Evolutionary conservation across 2,888 invertebrate genomes (phyloP).

Genomic region (Trichopoda pennipes): DNA sequence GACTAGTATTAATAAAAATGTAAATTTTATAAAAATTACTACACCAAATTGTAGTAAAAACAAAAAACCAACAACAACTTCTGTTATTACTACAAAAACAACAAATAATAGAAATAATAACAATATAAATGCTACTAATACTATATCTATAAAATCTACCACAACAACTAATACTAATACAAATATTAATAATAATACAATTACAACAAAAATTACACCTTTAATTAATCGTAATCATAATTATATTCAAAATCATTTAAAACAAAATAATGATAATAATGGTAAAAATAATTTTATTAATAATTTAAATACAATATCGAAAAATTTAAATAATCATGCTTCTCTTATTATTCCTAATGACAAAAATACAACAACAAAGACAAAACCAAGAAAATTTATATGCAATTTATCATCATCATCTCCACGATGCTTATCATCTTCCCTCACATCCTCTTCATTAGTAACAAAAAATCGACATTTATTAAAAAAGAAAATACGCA

Average conservation of each 20-base stretch:
- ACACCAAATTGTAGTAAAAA: conserved; percentile 55
- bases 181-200: conserved; percentile 37
- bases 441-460: background rate
- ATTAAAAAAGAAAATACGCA: conserved; percentile 20
- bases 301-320: conserved; percentile 55
- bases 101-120: conserved; percentile 64
- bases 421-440: background rate
- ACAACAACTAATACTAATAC: conserved; percentile 50
- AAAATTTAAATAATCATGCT: conserved; percentile 62
- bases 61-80: conserved; percentile 44
- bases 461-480: conserved; percentile 19
- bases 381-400: conserved; percentile 35
- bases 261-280: conserved; percentile 58
- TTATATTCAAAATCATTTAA: conserved; percentile 58
- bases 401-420: conserved; percentile 34
- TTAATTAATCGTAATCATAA: conserved; percentile 58
- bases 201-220: conserved; percentile 41
- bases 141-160: conserved; percentile 45
- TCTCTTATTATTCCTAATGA: conserved; percentile 65
- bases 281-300: conserved; percentile 58
- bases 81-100: conserved; percentile 55
- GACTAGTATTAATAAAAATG: conserved; percentile 68
- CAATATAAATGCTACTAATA: conserved; percentile 32
- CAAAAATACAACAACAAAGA: conserved; percentile 42
- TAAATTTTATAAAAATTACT: conserved; percentile 65